Percentiles rank a stretch among this genome's conserved stretches.
Evolutionary conservation across 2,888 invertebrate genomes (phyloP).

Genomic region (Alviniconcha strummeri): DNA sequence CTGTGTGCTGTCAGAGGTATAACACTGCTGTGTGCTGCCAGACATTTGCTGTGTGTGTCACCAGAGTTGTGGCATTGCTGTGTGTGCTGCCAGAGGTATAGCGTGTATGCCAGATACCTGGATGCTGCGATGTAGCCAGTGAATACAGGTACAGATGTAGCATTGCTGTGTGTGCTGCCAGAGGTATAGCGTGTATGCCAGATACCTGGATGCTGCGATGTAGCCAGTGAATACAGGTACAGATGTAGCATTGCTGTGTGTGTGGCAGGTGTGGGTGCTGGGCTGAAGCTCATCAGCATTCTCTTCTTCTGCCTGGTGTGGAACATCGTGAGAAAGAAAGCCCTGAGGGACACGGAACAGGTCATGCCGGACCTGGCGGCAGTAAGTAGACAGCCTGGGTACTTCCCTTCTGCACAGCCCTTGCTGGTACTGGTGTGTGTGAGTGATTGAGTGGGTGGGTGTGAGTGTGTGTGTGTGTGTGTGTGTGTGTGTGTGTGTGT

Average conservation of each 20-base stretch:
- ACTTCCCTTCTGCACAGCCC: not conserved
- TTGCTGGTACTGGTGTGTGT: not conserved
- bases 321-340: slow-evolving; percentile 88
- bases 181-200: too few species aligned
- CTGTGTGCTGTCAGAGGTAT: too few species aligned
- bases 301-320: slow-evolving; percentile 90
- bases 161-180: too few species aligned
- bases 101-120: too few species aligned
- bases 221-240: too few species aligned
- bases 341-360: slow-evolving; percentile 54
- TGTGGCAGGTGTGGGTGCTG: slow-evolving; percentile 84
- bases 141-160: too few species aligned
- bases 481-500: not conserved
- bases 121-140: too few species aligned
- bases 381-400: not conserved
- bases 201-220: too few species aligned
- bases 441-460: not conserved
- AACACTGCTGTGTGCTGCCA: too few species aligned
- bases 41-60: too few species aligned
- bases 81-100: too few species aligned
- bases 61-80: too few species aligned
- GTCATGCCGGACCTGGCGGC: not conserved
- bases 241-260: not conserved
- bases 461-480: slow-evolving; percentile 8
- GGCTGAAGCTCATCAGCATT: slow-evolving; percentile 89